Evolutionary conservation across 1,140 invertebrate species (phyloP).

Genomic region (Eurosta solidaginis): DNA sequence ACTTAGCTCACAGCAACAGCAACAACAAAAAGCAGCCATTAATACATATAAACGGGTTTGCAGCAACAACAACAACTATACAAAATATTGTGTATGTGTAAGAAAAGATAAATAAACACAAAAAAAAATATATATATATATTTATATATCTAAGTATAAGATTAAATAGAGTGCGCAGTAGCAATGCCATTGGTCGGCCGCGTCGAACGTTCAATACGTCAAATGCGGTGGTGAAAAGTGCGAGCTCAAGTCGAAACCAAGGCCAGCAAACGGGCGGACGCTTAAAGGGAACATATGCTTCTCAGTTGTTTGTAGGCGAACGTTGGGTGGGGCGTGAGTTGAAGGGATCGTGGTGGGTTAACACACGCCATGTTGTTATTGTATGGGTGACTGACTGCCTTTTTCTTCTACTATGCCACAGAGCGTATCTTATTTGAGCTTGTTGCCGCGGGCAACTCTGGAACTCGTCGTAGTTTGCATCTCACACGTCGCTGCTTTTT

Average conservation of each 20-base stretch:
- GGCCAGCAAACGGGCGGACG: background rate
- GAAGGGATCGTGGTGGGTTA: background rate
- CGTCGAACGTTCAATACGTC: background rate
- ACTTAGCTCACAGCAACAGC: background rate
- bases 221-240: background rate
- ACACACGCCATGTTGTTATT: background rate
- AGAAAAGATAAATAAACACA: background rate
- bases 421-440: constrained; percentile 43
- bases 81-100: constrained; percentile 22
- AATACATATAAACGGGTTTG: constrained; percentile 1
- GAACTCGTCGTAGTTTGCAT: background rate
- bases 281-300: background rate
- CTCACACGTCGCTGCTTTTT: background rate
- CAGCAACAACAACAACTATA: background rate
- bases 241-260: background rate
- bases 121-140: background rate
- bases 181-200: background rate
- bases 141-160: background rate
- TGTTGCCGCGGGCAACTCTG: constrained; percentile 40
- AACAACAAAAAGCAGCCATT: background rate
- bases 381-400: no score
- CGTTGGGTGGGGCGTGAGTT: background rate
- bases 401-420: background rate
- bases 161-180: background rate
- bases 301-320: background rate